These are phyloP conservation scores for Hemicordylus capensis DNA, from an alignment of 2,113 vertebrate genomes.

Conservation along the genomic window DNA sequence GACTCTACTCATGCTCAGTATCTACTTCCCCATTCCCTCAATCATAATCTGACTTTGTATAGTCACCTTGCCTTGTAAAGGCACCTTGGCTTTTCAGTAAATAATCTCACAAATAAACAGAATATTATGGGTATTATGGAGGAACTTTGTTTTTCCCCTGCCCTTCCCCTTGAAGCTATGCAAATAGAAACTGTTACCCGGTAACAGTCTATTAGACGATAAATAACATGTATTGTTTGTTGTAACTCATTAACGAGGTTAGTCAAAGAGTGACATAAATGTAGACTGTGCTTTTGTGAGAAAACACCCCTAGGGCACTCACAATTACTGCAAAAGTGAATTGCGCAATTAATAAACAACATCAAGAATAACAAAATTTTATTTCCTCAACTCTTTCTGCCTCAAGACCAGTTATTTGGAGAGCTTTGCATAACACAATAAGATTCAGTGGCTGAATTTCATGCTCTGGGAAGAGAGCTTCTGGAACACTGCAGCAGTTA, in stretches of 20 bases:
- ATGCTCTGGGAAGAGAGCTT: too few species aligned
- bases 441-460: too few species aligned
- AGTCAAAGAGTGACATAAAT: neutral
- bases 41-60: neutral
- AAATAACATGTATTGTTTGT: neutral
- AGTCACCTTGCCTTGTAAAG: neutral
- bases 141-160: slow-evolving; percentile 2
- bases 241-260: neutral
- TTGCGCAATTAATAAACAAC: neutral
- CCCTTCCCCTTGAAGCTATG: neutral
- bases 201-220: neutral
- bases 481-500: too few species aligned
- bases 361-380: neutral
- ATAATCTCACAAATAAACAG: neutral
- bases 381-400: neutral
- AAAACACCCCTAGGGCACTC: neutral
- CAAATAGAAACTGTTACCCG: neutral
- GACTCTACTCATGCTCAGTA: slow-evolving; percentile 3
- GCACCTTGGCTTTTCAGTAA: neutral
- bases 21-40: neutral
- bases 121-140: neutral
- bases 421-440: neutral
- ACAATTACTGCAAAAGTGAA: neutral
- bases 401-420: neutral
- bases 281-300: neutral